Base-by-base conservation (phyloP, 2,888 invertebrate genomes). In the Rhagophthalmus giganteus region DNA sequence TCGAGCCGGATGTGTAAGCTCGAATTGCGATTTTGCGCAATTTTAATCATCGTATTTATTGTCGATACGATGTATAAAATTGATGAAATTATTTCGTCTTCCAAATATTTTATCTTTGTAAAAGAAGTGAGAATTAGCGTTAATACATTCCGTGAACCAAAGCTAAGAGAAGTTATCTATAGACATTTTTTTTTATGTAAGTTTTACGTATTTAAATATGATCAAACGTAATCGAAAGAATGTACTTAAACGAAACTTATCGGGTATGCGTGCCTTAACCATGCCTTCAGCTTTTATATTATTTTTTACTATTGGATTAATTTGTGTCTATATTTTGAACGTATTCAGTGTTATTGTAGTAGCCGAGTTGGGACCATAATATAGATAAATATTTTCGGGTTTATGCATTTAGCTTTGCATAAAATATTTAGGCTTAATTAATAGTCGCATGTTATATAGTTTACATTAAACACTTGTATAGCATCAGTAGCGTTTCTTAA, bases 141-240 rank as follows among this genome's bases (percentile, higher is more conserved):
- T 50, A 56, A 57, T 59, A 63, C 68, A 69, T 69, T 69, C 69
- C 69, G 63, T 47, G 64, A 63, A 67, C 67, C 67, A 67, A 67
- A 67, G 67, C 42, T 58, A 48, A 54, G 53, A 31, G 34, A 50
- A 39, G 30, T 31, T 14, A 46, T 35, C 35, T 35, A 16, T 31
- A 48, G 26, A 30, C 31, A 24, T 30, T 28, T 40, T 40, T 51
- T 44, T 45, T 51, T 45, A 35, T 40, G 40, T 38, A 51, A 39
- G 39, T 51, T 45, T 38, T 20, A 28, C 27, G 63, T 63, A 65
- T 67, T 65, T 62, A 44, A 38, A 30, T 24, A 41, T 42, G n/a
- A n/a, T 38, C 37, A 31, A 35, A 45, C 65, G 62, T 48, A 61
- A 57, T 64, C 62, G 61, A 66, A 65, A 63, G 56, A 40, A 47